A percentile compares a stretch with the other conserved stretches of the same genome.
phyloP scores from a whole-genome alignment of 2,113 vertebrate genomes.

The Gnathonemus echidnorhynchus region DNA sequence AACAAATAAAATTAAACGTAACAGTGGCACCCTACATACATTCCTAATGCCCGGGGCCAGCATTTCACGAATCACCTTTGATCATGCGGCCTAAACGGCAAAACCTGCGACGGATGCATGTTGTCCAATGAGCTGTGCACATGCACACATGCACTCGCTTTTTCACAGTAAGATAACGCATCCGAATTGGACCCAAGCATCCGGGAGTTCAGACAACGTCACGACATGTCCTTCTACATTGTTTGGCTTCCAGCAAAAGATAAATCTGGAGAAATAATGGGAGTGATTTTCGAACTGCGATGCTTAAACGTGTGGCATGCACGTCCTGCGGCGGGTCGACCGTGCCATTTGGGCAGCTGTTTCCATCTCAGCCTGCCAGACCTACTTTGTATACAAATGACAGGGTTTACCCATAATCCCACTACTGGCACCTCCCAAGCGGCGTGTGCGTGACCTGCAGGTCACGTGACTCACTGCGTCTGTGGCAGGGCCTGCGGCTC shows the following conservation, averaged over 20 bases:
- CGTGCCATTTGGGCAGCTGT: background rate
- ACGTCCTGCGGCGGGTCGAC: background rate
- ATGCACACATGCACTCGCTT: background rate
- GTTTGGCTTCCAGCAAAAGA: background rate
- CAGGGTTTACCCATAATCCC: background rate
- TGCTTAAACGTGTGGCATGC: background rate
- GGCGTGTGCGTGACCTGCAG: background rate
- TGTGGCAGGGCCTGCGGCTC: constrained; percentile 55
- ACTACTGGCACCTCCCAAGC: background rate
- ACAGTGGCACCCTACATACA: background rate
- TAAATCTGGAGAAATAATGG: background rate
- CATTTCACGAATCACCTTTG: background rate
- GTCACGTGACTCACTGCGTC: constrained; percentile 59
- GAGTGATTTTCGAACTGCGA: background rate
- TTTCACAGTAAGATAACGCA: background rate
- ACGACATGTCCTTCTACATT: background rate
- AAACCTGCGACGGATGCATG: background rate
- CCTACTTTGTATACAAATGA: background rate
- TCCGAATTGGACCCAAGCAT: background rate
- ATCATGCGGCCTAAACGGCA: background rate
- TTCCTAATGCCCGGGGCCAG: background rate
- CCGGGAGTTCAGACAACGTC: background rate
- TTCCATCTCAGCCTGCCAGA: background rate
- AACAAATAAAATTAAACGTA: background rate
- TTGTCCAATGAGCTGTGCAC: background rate